These are phyloP conservation scores for Lacerta agilis DNA, from an alignment of 2,797 vertebrate species.

Conservation along the genomic window DNA sequence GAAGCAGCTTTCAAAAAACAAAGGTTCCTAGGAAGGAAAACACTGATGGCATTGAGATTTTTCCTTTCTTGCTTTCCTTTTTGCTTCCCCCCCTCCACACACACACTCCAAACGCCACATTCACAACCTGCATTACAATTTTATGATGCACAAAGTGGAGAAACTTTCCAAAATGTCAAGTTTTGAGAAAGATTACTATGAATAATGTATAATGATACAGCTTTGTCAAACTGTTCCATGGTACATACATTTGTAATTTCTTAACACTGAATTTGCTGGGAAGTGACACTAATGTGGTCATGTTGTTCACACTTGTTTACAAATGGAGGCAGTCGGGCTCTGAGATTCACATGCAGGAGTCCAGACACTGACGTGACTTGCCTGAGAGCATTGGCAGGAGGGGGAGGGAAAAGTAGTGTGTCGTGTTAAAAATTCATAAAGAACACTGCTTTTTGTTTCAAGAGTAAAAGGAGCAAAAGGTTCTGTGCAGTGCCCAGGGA, in stretches of 20 bases:
- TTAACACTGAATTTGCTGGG: constrained; percentile 81
- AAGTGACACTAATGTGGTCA: constrained; percentile 85
- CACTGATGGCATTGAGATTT: background rate
- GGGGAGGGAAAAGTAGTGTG: constrained; percentile 59
- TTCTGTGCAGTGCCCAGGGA: constrained; percentile 82
- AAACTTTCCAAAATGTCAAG: constrained; percentile 79
- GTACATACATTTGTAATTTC: constrained; percentile 82
- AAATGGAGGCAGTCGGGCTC: constrained; percentile 82
- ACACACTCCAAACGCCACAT: constrained; percentile 8
- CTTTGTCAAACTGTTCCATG: constrained; percentile 77
- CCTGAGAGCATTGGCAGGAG: constrained; percentile 75
- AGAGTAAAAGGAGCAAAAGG: constrained; percentile 81
- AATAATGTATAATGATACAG: constrained; percentile 84
- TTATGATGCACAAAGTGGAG: constrained; percentile 71
- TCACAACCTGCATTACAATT: constrained; percentile 52
- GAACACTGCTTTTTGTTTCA: constrained; percentile 82
- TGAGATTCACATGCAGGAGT: constrained; percentile 75
- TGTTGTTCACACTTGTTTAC: constrained; percentile 85
- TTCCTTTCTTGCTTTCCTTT: background rate
- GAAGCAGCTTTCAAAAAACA: background rate
- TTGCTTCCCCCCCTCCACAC: background rate
- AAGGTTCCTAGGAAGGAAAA: constrained; percentile 50
- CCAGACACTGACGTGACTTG: constrained; percentile 78
- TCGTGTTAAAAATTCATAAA: constrained; percentile 88
- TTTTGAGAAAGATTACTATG: constrained; percentile 79